Conservation (phyloP, 1,140 invertebrate genomes). For the Lucilia cuprina region DNA sequence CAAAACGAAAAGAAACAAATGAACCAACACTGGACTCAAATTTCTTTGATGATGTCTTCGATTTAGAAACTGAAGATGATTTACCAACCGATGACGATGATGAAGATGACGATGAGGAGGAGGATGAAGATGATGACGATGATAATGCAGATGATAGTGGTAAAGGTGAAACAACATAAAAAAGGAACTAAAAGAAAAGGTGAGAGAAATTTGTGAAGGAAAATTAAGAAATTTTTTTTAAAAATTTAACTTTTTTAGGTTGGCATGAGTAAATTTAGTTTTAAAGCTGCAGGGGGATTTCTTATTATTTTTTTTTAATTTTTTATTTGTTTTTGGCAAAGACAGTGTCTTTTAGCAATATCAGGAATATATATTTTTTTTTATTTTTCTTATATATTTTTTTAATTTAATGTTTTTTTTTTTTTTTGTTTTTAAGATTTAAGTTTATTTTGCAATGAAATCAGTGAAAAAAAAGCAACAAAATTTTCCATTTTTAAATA, state of each 20-base stretch:
- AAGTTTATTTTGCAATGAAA: background rate
- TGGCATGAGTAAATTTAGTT: background rate
- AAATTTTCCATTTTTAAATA: background rate
- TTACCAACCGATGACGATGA: constrained; percentile 81
- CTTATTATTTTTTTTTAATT: too few relatives aligned
- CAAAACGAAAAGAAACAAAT: constrained; percentile 80
- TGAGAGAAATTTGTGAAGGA: background rate
- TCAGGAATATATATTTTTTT: too few relatives aligned
- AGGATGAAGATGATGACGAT: constrained; percentile 65
- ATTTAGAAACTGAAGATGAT: constrained; percentile 77
- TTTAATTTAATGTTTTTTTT: constrained; percentile 1
- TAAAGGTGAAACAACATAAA: constrained; percentile 61
- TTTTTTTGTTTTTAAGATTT: background rate
- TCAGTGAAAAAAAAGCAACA: background rate
- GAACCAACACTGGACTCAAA: constrained; percentile 82
- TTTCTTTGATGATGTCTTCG: constrained; percentile 93
- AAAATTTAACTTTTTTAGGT: background rate
- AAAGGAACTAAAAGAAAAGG: background rate
- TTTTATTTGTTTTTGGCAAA: background rate
- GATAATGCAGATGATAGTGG: constrained; percentile 60
- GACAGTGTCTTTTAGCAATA: background rate
- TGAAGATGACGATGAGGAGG: constrained; percentile 75
- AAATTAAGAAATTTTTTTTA: background rate
- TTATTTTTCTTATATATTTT: background rate
- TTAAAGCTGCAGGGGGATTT: background rate